A percentile compares a stretch with the other conserved stretches of the same genome.
phyloP scores from a whole-genome alignment of 1,140 invertebrate genomes.

The Maconellicoccus hirsutus region DNA sequence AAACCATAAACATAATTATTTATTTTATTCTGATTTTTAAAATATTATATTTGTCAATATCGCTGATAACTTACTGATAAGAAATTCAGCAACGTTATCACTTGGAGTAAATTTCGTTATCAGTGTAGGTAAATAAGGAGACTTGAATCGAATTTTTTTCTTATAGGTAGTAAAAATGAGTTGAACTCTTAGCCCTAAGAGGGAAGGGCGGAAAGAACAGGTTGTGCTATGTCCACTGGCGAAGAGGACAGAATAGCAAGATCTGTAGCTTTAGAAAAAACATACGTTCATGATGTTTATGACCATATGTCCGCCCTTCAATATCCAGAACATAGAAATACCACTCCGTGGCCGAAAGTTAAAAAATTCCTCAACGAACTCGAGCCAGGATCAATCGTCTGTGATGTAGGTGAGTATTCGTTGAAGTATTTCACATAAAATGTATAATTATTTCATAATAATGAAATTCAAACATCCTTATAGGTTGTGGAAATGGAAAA shows the following conservation, averaged over 20 bases:
- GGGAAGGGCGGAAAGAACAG: constrained; percentile 17
- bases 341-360: constrained; percentile 65
- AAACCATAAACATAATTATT: too few relatives aligned
- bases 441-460: too few relatives aligned
- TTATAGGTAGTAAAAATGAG: background rate
- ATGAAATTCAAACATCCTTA: constrained; percentile 27
- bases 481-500: constrained; percentile 87
- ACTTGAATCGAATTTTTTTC: background rate
- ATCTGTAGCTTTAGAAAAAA: constrained; percentile 76
- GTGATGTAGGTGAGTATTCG: constrained; percentile 68
- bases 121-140: too few relatives aligned
- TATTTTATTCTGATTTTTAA: too few relatives aligned
- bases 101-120: too few relatives aligned
- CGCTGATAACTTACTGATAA: too few relatives aligned
- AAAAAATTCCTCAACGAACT: constrained; percentile 74
- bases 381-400: constrained; percentile 80
- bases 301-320: constrained; percentile 61
- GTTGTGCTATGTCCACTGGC: constrained; percentile 18
- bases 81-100: too few relatives aligned
- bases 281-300: constrained; percentile 91
- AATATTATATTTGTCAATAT: too few relatives aligned
- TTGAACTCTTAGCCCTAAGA: background rate
- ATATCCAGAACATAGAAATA: constrained; percentile 35
- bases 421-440: too few relatives aligned
- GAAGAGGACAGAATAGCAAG: constrained; percentile 43